Evolutionary conservation across 2,888 invertebrate species (phyloP), one percentile per base, ranked within the genome.

Genomic region (Perithous albicinctus): DNA sequence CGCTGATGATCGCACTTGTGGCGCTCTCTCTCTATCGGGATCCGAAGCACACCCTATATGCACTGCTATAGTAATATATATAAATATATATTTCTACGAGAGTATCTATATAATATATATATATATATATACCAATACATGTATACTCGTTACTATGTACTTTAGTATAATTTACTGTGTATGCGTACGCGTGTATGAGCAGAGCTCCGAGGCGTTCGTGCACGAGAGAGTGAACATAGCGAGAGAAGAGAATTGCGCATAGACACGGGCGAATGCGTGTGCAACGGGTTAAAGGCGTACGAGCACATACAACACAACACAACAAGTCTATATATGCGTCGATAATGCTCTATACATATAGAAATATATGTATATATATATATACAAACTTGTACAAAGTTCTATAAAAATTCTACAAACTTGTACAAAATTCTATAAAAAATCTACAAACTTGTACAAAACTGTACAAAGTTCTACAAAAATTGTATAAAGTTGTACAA

Each of bases 161-260:
- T 43, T 46, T 69, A 64, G 74, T 75, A 59, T 74, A 74, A 69
- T 74, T 74, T 51, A 63, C 64, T 43, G 41, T 38, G 23, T 32
- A 75, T 78, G 81, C 78, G 78, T 74, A 70, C 56, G 70, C 59
- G 72, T 43, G 72, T 38, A 41, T 23, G 67, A 63, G 54, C 46
- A 74, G 81, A 67, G 56, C 78, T 82, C 32, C 69, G 78, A 82
- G 81, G 81, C 81, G 81, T 78, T 82, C 64, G 78, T 70, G 64
- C 78, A 78, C 81, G 74, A 82, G 78, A 82, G 81, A 82, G 56
- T 82, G 78, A 82, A 82, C 81, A 82, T 56, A 70, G 69, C 74
- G 78, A 78, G 64, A 66, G 74, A 82, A 74, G 81, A 78, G 78
- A 82, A 82, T 82, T 66, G 78, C 70, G 59, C 73, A 23, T 43